Conservation (phyloP, 2,113 vertebrate species). For the Laticauda laticaudata region DNA sequence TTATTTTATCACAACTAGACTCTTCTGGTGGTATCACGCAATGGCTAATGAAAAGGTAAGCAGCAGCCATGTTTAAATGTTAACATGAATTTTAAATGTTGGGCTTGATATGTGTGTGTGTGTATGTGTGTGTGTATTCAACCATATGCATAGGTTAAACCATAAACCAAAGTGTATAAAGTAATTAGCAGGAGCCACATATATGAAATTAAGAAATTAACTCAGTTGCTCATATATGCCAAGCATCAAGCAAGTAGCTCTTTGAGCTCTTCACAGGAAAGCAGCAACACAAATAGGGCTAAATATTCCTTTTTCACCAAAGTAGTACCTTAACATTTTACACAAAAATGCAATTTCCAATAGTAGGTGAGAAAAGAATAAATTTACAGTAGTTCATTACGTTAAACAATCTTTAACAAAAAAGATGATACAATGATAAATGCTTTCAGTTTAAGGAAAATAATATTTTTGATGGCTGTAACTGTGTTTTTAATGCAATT, state of each 20-base stretch:
- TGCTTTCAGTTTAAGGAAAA: neutral
- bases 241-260: neutral
- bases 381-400: neutral
- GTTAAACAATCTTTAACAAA: neutral
- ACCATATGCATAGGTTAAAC: neutral
- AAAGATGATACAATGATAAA: neutral
- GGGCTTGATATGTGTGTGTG: neutral
- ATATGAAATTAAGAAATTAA: neutral
- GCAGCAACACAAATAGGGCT: neutral
- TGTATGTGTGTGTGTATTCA: neutral
- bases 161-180: neutral
- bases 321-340: neutral
- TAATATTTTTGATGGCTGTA: neutral
- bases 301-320: neutral
- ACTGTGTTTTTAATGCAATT: neutral
- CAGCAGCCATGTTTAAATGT: neutral
- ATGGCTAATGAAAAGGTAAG: slow-evolving; percentile 95
- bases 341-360: neutral
- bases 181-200: neutral
- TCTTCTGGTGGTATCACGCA: slow-evolving; percentile 98
- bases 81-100: neutral
- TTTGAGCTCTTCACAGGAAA: neutral
- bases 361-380: neutral
- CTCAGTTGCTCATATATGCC: neutral
- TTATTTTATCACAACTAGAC: slow-evolving; percentile 92